phyloP scores from a whole-genome alignment of 2,888 invertebrate genomes.

The Thymelicus acteon region DNA sequence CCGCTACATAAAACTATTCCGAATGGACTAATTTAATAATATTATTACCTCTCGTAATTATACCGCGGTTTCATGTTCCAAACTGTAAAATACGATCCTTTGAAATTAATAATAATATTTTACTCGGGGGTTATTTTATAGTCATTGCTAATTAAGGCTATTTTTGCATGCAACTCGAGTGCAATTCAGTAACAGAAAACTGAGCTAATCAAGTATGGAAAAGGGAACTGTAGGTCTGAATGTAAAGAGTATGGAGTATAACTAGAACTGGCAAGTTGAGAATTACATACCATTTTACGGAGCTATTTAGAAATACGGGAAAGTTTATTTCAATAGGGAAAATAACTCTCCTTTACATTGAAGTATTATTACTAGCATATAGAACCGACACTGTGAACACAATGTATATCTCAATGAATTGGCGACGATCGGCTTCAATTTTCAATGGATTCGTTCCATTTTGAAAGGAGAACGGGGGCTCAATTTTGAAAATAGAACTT shows the following conservation, averaged over 20 bases:
- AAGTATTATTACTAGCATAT: no score
- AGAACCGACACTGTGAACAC: no score
- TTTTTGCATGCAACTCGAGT: conserved; percentile 8
- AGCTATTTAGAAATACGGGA: no score
- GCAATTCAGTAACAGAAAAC: not conserved
- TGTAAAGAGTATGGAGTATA: not conserved
- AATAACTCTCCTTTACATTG: no score
- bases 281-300: no score
- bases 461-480: no score
- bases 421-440: no score
- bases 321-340: no score
- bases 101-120: conserved; percentile 35
- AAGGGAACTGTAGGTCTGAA: not conserved
- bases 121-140: conserved; percentile 15
- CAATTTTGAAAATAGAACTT: no score
- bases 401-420: no score
- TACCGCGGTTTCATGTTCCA: conserved; percentile 31
- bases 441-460: no score
- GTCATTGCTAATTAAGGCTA: conserved; percentile 8
- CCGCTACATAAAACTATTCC: conserved; percentile 65
- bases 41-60: conserved; percentile 55
- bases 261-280: no score
- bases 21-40: conserved; percentile 61
- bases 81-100: conserved; percentile 32
- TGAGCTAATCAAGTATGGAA: not conserved